Evolutionary conservation across 2,113 vertebrate species (phyloP).

Genomic region (Rhineura floridana): DNA sequence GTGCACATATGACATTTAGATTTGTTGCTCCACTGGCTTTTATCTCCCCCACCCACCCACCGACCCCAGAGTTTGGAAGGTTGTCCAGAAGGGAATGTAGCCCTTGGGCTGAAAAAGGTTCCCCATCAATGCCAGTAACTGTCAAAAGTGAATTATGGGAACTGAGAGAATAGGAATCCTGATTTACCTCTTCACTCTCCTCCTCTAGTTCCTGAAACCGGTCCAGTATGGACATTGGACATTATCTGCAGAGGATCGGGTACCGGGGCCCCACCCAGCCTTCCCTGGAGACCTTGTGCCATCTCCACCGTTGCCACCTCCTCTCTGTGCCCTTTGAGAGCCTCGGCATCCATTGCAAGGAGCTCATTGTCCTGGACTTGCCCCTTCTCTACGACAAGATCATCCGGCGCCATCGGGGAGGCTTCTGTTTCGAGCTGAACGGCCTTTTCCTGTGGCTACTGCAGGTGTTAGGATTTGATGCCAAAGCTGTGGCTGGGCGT

Average conservation of each 20-base stretch:
- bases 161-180: background rate
- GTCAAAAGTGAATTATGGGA: background rate
- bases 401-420: slow-evolving; percentile 66
- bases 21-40: too few relatives aligned
- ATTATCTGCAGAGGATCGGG: slow-evolving; percentile 73
- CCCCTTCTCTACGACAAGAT: slow-evolving; percentile 76
- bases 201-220: background rate
- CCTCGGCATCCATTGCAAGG: slow-evolving; percentile 76
- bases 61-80: too few relatives aligned
- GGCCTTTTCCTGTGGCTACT: slow-evolving; percentile 80
- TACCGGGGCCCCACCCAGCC: slow-evolving; percentile 36
- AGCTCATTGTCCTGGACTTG: slow-evolving; percentile 55
- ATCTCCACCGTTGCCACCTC: slow-evolving; percentile 70
- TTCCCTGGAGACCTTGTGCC: slow-evolving; percentile 57
- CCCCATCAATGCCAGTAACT: too few relatives aligned
- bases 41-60: too few relatives aligned
- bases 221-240: slow-evolving; percentile 64
- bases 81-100: too few relatives aligned
- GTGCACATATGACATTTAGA: too few relatives aligned
- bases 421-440: slow-evolving; percentile 81
- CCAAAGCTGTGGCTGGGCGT: slow-evolving; percentile 67
- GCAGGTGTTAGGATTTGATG: slow-evolving; percentile 67
- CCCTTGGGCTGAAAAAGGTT: too few relatives aligned
- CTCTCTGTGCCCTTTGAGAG: slow-evolving; percentile 76
- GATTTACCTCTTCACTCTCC: background rate